Evolutionary conservation across 2,797 vertebrate genomes (phyloP).

Genomic region (Scleropages formosus): DNA sequence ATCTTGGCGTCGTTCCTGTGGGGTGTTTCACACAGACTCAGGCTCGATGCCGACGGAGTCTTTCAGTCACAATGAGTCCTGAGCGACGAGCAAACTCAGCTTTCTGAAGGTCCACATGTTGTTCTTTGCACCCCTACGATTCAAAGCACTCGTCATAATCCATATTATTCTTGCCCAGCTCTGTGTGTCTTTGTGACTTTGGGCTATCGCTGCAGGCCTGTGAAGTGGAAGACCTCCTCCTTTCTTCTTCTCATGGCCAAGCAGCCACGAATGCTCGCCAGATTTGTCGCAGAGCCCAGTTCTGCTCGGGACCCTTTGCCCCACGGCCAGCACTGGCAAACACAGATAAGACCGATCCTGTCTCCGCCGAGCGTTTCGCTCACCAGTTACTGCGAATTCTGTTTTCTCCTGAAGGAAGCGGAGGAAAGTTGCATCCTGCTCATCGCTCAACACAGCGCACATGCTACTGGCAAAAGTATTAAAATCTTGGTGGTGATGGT

Average conservation of each 20-base stretch:
- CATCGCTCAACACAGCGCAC: background rate
- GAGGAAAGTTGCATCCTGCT: background rate
- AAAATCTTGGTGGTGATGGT: background rate
- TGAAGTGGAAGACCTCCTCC: background rate
- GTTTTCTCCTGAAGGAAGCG: slow-evolving; percentile 1
- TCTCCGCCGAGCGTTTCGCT: background rate
- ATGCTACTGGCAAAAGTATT: background rate
- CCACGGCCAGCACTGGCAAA: slow-evolving; percentile 22
- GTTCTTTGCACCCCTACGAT: no score
- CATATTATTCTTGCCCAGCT: background rate
- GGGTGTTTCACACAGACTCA: background rate
- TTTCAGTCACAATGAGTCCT: background rate
- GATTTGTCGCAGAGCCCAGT: slow-evolving; percentile 18
- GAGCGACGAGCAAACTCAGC: background rate
- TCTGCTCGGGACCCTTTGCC: slow-evolving; percentile 23
- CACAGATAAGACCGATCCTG: slow-evolving; percentile 28
- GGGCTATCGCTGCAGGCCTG: background rate
- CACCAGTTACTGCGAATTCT: background rate
- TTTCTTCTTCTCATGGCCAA: background rate
- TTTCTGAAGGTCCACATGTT: background rate
- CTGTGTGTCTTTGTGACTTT: background rate
- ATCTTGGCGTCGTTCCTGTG: background rate
- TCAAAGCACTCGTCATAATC: slow-evolving; percentile 4
- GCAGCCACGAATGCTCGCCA: background rate
- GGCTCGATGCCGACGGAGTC: background rate